Evolutionary conservation across 2,888 invertebrate species (phyloP), one percentile per base, ranked within the genome.

Genomic region (Apomyelois bistriatella): DNA sequence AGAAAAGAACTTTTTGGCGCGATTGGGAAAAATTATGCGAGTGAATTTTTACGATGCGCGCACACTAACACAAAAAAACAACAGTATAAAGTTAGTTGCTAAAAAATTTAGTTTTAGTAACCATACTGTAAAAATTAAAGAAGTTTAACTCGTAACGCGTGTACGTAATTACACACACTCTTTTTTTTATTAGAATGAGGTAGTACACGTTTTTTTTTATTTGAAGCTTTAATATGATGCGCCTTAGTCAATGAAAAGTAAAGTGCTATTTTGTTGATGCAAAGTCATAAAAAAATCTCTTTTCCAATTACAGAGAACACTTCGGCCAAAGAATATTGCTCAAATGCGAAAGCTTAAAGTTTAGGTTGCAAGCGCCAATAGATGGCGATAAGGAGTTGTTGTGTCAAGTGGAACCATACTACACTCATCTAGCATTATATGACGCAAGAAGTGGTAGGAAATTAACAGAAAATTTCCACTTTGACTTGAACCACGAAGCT

Each of bases 371-470:
- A 91, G 95, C 95, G 54, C 94, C 94, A 2, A 92, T 95, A 61
- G 94, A 94, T 52, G 93, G 93, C 54, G 95, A 95, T 52, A 94
- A 93, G 59, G 95, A 96, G 63, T 90, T 94, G 51, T 74, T 95
- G 53, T 94, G 94, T 70, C 95, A 95, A 91, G 95, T 99, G 52
- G 99, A 99, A 78, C 99, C 99, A 0, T 99, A 99, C 85, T 96
- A 96, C 74, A 95, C 98, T 15, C 94, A 95, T 47, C 84, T 99
- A 62, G 95, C 97, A 53, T 85, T 99, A 40, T 99, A 96, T 82
- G 99, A 99, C 90, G 96, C 95, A 5, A 94, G 95, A 72, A 94
- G 94, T 62, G 95, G 95, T 36, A 93, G 94, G 72, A 98, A 98
- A 85, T 90, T 99, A 59, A 96, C 97, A 1, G 98, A 98, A 80